phyloP scores from a whole-genome alignment of 2,113 vertebrate species.

The Platichthys stellatus region DNA sequence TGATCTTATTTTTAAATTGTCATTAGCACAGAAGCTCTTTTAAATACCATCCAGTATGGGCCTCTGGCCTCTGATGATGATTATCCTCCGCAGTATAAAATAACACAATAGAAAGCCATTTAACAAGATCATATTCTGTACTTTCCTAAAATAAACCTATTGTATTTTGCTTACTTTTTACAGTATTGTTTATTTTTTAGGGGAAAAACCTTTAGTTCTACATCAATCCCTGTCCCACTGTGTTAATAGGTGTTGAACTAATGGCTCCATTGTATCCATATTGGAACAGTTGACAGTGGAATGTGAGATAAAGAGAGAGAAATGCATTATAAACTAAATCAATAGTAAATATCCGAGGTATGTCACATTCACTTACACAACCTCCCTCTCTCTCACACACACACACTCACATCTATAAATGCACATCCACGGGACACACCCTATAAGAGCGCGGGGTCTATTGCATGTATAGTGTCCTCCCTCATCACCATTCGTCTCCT shows the following conservation, averaged over 20 bases:
- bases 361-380: not conserved
- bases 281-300: not conserved
- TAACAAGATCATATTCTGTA: not conserved
- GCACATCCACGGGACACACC: constrained; percentile 42
- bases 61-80: not conserved
- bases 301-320: constrained; percentile 13
- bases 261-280: constrained; percentile 43
- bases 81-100: not conserved
- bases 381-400: not conserved
- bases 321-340: constrained; percentile 36
- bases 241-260: constrained; percentile 37
- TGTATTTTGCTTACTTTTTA: not conserved
- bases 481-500: not conserved
- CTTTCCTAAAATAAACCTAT: not conserved
- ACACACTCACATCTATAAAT: not conserved
- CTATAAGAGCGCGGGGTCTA: not conserved
- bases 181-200: not conserved
- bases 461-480: constrained; percentile 3
- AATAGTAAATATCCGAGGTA: constrained; percentile 30
- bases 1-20: constrained; percentile 29
- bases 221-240: not conserved
- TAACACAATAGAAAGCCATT: not conserved
- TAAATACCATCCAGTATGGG: constrained; percentile 14
- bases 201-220: not conserved
- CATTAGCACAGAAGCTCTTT: constrained; percentile 17